Conservation (phyloP, 2,113 vertebrate genomes). For the Sinocyclocheilus rhinocerous region DNA sequence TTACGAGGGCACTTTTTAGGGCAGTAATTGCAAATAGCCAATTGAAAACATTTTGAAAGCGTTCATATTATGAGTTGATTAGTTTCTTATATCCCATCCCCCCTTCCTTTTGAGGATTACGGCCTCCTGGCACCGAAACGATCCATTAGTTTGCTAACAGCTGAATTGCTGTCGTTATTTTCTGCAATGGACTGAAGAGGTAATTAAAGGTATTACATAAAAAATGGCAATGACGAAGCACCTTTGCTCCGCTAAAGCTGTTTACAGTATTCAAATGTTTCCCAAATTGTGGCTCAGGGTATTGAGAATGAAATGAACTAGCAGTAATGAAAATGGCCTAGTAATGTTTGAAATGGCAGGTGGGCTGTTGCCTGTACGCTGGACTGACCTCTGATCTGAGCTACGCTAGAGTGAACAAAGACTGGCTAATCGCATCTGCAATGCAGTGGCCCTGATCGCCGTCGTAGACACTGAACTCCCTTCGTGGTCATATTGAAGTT, state of each 20-base stretch:
- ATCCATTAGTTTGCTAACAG: conserved; percentile 23
- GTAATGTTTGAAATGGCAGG: conserved; percentile 36
- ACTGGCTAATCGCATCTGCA: conserved; percentile 63
- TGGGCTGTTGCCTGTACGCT: conserved; percentile 38
- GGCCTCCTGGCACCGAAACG: conserved; percentile 25
- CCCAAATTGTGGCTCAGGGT: conserved; percentile 34
- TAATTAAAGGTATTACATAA: conserved; percentile 20
- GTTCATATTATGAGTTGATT: conserved; percentile 33
- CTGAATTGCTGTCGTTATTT: conserved; percentile 32
- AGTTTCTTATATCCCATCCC: not conserved
- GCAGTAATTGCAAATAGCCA: conserved; percentile 31
- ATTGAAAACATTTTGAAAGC: conserved; percentile 31
- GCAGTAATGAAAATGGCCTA: conserved; percentile 25
- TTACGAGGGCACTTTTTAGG: conserved; percentile 34
- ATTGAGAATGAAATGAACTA: conserved; percentile 44
- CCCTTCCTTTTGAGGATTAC: conserved; percentile 23
- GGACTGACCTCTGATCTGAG: conserved; percentile 50
- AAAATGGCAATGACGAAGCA: not conserved
- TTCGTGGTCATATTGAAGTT: not conserved
- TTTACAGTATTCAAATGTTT: conserved; percentile 24
- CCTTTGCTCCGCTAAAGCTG: not conserved
- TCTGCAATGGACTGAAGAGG: conserved; percentile 28
- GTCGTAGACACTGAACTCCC: conserved; percentile 17
- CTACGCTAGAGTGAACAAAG: conserved; percentile 46
- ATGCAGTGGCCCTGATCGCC: conserved; percentile 60